Evolutionary conservation across 2,888 invertebrate species (phyloP).

Genomic region (Synergus itoensis): DNA sequence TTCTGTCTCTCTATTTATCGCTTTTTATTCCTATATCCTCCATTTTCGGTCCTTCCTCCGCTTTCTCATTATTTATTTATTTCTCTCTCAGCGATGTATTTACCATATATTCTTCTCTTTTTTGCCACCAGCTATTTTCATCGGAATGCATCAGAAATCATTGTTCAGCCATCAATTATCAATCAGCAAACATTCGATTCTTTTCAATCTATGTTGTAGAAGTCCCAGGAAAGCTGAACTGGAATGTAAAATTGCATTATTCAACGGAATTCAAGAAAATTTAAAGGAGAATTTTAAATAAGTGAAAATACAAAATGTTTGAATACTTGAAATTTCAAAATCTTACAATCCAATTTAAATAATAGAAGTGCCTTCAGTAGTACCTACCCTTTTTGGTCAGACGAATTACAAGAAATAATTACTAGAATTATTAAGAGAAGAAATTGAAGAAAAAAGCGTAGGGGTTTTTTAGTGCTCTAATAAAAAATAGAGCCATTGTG

Average conservation of each 20-base stretch:
- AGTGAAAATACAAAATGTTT: too few relatives aligned
- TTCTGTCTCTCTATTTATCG: conserved; percentile 9
- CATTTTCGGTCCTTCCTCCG: neutral
- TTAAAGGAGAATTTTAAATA: neutral
- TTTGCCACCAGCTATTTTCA: neutral
- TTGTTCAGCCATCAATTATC: neutral
- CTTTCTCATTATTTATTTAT: neutral
- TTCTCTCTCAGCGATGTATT: neutral
- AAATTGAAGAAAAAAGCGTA: neutral
- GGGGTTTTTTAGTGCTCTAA: neutral
- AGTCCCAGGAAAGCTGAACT: neutral
- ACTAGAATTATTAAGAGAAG: neutral
- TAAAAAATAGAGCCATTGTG: conserved; percentile 10
- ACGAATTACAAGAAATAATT: neutral
- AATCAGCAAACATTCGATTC: neutral
- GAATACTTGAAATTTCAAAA: neutral
- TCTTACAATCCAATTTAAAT: neutral
- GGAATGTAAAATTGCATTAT: neutral
- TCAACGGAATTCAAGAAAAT: neutral
- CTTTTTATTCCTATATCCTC: neutral
- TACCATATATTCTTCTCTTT: neutral
- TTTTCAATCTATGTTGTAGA: neutral
- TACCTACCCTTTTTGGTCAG: neutral
- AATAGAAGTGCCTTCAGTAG: neutral
- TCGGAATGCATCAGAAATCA: neutral